phyloP scores from a whole-genome alignment of 2,888 invertebrate genomes.

The Teinopalpus imperialis region DNA sequence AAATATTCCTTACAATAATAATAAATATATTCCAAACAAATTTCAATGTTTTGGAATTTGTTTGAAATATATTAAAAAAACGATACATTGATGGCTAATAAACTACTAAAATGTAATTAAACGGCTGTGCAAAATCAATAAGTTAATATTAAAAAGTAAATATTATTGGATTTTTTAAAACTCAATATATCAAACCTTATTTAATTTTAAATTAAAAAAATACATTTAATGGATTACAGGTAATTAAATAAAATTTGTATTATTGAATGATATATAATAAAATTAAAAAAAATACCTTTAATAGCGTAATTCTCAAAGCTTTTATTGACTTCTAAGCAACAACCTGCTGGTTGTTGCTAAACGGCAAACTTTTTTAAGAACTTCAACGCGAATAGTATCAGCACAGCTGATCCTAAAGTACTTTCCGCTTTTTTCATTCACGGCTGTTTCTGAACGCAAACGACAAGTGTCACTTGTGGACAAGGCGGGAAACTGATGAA shows the following conservation, averaged over 20 bases:
- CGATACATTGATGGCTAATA: too few species aligned
- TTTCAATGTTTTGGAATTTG: too few species aligned
- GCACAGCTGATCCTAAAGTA: conserved; percentile 40
- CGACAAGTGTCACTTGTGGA: conserved; percentile 39
- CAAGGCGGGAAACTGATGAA: conserved; percentile 56
- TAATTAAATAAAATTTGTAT: conserved; percentile 2
- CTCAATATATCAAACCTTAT: too few species aligned
- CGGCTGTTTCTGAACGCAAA: conserved; percentile 32
- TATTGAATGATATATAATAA: background rate
- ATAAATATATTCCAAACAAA: too few species aligned
- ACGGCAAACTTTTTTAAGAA: conserved; percentile 27
- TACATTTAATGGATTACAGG: too few species aligned
- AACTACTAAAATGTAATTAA: too few species aligned
- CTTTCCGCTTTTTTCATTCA: conserved; percentile 10
- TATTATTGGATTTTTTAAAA: too few species aligned
- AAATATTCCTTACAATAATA: too few species aligned
- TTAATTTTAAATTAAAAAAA: too few species aligned
- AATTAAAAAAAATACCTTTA: conserved; percentile 61
- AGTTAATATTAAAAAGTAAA: too few species aligned
- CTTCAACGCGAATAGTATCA: conserved; percentile 42
- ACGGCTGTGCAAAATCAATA: too few species aligned
- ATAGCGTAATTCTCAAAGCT: conserved; percentile 85
- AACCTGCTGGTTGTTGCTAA: conserved; percentile 78
- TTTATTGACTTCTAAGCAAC: conserved; percentile 75
- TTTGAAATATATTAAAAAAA: too few species aligned